A percentile compares a stretch with the other conserved stretches of the same genome.
Evolutionary conservation across 2,888 invertebrate genomes (phyloP).

Genomic region (Fabriciana adippe): DNA sequence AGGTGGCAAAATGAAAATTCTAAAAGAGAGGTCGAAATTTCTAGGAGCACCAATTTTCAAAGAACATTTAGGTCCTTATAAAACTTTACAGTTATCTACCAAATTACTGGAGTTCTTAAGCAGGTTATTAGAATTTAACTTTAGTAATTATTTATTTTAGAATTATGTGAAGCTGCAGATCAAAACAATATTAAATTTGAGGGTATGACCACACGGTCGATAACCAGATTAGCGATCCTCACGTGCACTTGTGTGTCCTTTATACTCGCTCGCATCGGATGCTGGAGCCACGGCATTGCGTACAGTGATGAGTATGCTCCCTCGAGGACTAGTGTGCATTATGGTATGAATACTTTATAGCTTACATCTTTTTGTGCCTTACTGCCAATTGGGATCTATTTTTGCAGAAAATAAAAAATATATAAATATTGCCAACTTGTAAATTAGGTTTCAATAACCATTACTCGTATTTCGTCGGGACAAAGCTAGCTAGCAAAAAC

Average conservation of each 20-base stretch:
- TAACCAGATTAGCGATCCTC: not conserved
- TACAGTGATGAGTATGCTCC: slow-evolving; percentile 40
- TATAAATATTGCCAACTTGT: too few relatives aligned
- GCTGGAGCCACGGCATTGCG: slow-evolving; percentile 37
- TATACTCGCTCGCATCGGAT: not conserved
- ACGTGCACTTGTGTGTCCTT: not conserved
- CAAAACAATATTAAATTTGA: not conserved
- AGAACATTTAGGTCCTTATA: not conserved
- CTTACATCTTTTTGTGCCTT: not conserved
- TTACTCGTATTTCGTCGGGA: too few relatives aligned
- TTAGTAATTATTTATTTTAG: not conserved
- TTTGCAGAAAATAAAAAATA: too few relatives aligned
- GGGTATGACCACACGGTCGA: slow-evolving; percentile 1
- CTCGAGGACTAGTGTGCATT: slow-evolving; percentile 34
- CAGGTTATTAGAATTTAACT: too few relatives aligned
- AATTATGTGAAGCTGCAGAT: not conserved
- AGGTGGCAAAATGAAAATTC: too few relatives aligned
- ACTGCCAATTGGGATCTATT: not conserved
- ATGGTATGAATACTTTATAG: slow-evolving; percentile 26
- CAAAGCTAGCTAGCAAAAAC: too few relatives aligned
- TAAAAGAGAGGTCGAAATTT: too few relatives aligned
- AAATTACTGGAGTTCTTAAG: not conserved
- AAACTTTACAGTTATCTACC: not conserved
- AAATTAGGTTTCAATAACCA: too few relatives aligned
- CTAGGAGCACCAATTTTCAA: too few relatives aligned